Percentiles rank a stretch among this genome's conserved stretches.
Evolutionary conservation across 2,797 vertebrate genomes (phyloP).

Genomic region (Hirundo rustica): DNA sequence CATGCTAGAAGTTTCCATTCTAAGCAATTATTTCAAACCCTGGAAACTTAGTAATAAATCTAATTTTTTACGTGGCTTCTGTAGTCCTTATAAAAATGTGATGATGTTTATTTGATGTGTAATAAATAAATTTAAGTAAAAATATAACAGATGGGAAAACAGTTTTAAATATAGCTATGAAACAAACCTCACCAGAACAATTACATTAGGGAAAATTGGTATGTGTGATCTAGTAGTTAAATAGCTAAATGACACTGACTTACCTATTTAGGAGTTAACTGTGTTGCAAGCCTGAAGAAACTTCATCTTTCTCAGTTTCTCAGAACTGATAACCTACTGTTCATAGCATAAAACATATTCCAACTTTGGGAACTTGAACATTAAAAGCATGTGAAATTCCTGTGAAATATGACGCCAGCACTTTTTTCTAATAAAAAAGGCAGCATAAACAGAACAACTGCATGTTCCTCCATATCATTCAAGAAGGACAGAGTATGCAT

Average conservation of each 20-base stretch:
- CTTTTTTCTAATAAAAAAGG: neutral
- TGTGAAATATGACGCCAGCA: neutral
- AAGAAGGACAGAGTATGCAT: neutral
- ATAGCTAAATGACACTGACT: neutral
- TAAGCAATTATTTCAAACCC: neutral
- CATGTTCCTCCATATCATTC: rapidly evolving
- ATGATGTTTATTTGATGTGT: neutral
- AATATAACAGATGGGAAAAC: neutral
- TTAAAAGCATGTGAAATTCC: neutral
- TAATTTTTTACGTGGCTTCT: neutral
- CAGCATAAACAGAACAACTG: neutral
- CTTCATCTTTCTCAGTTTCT: neutral
- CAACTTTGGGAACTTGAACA: neutral
- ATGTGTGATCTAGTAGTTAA: neutral
- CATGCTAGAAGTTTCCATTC: neutral
- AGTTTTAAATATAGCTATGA: neutral
- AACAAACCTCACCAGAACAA: neutral
- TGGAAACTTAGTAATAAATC: neutral
- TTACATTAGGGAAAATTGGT: neutral
- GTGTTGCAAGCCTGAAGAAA: neutral
- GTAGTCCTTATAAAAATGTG: neutral
- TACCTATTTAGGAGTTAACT: neutral
- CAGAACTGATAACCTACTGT: neutral
- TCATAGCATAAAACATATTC: neutral
- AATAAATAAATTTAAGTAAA: neutral